Evolutionary conservation across 2,797 vertebrate genomes (phyloP), one percentile per base, ranked within the genome.

Genomic region (Scarus forsteni): DNA sequence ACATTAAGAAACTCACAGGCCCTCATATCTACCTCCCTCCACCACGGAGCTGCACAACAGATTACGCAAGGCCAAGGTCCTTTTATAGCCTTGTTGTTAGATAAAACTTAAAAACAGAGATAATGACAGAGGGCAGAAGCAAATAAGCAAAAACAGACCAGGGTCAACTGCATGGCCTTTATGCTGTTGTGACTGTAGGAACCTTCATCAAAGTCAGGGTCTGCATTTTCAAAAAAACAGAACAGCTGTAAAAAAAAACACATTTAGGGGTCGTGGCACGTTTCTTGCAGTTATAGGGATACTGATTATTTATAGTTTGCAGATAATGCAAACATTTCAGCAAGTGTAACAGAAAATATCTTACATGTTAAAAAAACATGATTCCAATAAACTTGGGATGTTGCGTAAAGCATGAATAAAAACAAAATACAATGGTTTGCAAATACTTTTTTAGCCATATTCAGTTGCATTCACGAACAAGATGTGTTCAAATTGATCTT

Each of bases 51-150:
- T 59, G 10, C 60, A 63, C 15, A 36, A 34, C 44, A 65, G 56
- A 51, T 66, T 5, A 1, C 53, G 73, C 6, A 40, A 68, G 89
- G 88, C 74, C 87, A 91, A 85, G 65, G 89, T 91, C 81, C 84
- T 52, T 83, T 87, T 85, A 88, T 42, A 40, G 75, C 62, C 52
- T 44, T 46, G 34, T n/a, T 62, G 63, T 27, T 3, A 80, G 60
- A 80, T 77, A 82, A 83, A 80, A 40, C 6, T 43, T 12, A 8
- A 49, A 6, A 74, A 27, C 9, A 6, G 15, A 75, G 75, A 76
- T 78, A 80, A 70, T 71, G 27, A 75, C 13, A 68, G 53, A 38
- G 13, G 9, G 19, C 54, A 58, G 44, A 62, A 10, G 19, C 45
- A 54, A 70, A 74, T 18, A 69, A 3, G 6, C 52, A 15, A 34